These are phyloP conservation scores for Rhopalosiphum maidis DNA, from an alignment of 1,140 invertebrate species.

Conservation along the genomic window DNA sequence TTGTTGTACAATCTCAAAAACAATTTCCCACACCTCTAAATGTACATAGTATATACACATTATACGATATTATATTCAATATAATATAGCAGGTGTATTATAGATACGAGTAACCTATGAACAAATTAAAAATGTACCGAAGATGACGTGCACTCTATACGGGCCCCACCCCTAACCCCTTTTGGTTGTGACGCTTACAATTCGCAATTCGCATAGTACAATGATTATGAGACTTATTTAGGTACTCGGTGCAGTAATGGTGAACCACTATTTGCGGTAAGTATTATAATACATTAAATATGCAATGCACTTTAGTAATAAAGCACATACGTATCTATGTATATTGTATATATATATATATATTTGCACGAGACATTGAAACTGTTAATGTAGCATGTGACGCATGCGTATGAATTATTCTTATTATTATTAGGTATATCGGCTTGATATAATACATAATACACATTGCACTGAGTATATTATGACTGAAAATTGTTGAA, in stretches of 20 bases:
- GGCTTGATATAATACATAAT: neutral
- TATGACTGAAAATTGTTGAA: neutral
- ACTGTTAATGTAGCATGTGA: neutral
- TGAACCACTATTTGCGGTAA: neutral
- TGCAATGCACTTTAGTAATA: neutral
- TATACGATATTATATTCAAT: neutral
- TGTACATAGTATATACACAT: neutral
- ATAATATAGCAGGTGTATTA: neutral
- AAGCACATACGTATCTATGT: neutral
- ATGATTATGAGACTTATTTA: neutral
- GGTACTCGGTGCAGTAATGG: neutral
- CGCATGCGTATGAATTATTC: neutral
- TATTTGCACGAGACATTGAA: neutral
- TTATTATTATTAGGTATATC: neutral
- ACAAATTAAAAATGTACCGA: neutral
- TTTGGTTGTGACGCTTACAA: neutral
- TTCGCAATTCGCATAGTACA: neutral
- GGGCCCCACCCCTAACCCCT: neutral
- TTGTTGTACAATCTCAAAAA: neutral
- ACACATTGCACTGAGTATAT: neutral
- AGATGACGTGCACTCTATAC: neutral
- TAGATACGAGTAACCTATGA: neutral
- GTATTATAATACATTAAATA: neutral
- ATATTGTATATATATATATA: neutral
- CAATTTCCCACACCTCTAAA: neutral